Evolutionary conservation across 2,797 vertebrate genomes (phyloP), one percentile per base, ranked within the genome.

Genomic region (Clarias platycephalus): DNA sequence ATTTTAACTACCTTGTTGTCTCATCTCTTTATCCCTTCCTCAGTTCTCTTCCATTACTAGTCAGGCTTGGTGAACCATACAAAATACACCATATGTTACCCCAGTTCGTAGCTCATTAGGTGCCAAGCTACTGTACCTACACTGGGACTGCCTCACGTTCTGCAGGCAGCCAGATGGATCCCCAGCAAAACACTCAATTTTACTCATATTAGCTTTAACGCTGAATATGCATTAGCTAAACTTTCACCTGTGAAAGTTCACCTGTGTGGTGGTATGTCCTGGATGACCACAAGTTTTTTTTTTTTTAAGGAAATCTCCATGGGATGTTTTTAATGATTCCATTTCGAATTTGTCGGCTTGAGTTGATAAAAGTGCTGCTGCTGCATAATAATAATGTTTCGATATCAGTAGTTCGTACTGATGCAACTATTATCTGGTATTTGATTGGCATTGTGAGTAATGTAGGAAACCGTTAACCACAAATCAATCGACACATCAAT

Each of bases 71-170:
- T 91, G 91, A 92, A 91, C 86, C 90, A 86, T 89, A 89, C 86
- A 88, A 88, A 89, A 90, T 85, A 84, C 83, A 57, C 91, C 93
- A 93, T 94, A 93, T 94, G 93, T 90, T 93, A 88, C 88, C 87
- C 80, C 86, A 86, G 90, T 90, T 89, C 90, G 90, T 87, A 86
- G 90, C 92, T 94, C 91, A 87, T 94, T 94, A 92, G 90, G 87
- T 90, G 89, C 87, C 89, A 93, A 90, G 88, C 91, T 89, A 88
- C 90, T 92, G 44, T 49, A 49, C 44, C 44, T 89, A 88, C 88
- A 89, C 90, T 88, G 87, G 87, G 90, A 82, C 88, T 90, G 88
- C 89, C 91, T 90, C 86, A 75, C 89, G 88, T 88, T 91, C 86
- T 88, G 88, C 87, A 83, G 87, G 87, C 76, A 81, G 76, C 88